These are phyloP conservation scores for Nannobrachium achirus DNA, from an alignment of 2,113 vertebrate species.

Conservation along the genomic window DNA sequence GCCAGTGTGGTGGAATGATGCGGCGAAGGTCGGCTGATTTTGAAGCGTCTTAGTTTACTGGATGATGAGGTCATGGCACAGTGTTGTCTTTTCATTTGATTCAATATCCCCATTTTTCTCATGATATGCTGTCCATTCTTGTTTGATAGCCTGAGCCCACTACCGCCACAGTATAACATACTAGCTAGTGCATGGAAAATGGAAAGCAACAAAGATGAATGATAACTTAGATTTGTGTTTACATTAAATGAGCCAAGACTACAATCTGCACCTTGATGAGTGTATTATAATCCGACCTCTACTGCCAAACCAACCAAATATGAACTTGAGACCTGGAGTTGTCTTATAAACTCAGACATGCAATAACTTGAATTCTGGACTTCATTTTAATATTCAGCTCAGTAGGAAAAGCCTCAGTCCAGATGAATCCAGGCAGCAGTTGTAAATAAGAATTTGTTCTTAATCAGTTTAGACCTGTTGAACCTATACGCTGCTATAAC, in stretches of 20 bases:
- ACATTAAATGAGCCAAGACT: slow-evolving; percentile 17
- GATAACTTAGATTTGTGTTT: slow-evolving; percentile 21
- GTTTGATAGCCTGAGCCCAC: slow-evolving; percentile 12
- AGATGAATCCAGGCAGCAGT: no score
- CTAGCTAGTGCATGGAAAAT: slow-evolving; percentile 1
- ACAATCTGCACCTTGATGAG: slow-evolving; percentile 28
- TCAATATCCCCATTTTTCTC: not conserved
- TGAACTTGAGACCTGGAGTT: slow-evolving; percentile 3
- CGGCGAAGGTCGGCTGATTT: slow-evolving; percentile 38
- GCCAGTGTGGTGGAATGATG: slow-evolving; percentile 23
- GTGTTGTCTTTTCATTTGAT: slow-evolving; percentile 7
- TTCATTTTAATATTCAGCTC: slow-evolving; percentile 44
- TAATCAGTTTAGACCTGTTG: no score
- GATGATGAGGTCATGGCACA: slow-evolving; percentile 19
- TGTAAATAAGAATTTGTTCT: no score
- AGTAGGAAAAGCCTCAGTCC: slow-evolving; percentile 21
- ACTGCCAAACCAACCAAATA: slow-evolving; percentile 21
- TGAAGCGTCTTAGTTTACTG: slow-evolving; percentile 25
- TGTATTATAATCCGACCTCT: slow-evolving; percentile 1
- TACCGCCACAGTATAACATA: not conserved
- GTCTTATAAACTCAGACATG: slow-evolving; percentile 30
- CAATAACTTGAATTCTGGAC: slow-evolving; percentile 48
- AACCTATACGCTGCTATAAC: no score
- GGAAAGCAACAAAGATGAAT: slow-evolving; percentile 15
- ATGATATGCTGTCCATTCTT: not conserved